Base-by-base conservation (phyloP, 2,888 invertebrate species). In the Drepanosiphum platanoidis region DNA sequence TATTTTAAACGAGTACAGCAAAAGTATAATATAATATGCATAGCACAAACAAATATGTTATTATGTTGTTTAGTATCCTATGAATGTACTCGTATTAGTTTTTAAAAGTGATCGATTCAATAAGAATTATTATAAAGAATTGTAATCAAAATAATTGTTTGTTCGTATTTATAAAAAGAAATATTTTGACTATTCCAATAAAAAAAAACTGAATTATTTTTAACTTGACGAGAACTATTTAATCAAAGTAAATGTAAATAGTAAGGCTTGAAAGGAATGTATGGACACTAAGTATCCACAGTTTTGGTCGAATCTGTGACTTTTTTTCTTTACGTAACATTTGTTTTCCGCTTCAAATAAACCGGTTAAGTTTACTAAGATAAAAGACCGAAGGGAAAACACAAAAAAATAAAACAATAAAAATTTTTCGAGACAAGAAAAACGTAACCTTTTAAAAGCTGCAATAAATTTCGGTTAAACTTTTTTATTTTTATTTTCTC, bases 401-500 rank as follows among this genome's bases (percentile, higher is more conserved):
- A 61, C 61, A 80, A 64, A 79, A 52, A 74, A 46, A 82, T 66
- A 75, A 77, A 68, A 66, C 75, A 84, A 83, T 83, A 83, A 66
- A 75, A 75, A 77, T 84, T 68, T 77, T 39, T 3, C 68, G 58
- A 30, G 75, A 75, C 74, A 75, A 84, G 83, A 77, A 77, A 84
- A 84, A 77, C 75, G 84, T 27, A 84, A 52, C 58, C 77, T 77
- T 84, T 32, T 58, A 84, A 75, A 52, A 77, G 52, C 77, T 77
- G 77, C 75, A 84, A 84, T 84, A 84, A 84, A 84, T 84, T 84
- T 84, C 84, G 52, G 75, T 84, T 84, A 77, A 84, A 77, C 68
- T 84, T 83, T 83, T 84, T 84, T 83, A 30, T 74, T 84, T 34
- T 84, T 74, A 74, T 83, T 74, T 84, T 70, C 84, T 84, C 77